Conservation (phyloP, 1,140 invertebrate species). For the Babylonia areolata region DNA sequence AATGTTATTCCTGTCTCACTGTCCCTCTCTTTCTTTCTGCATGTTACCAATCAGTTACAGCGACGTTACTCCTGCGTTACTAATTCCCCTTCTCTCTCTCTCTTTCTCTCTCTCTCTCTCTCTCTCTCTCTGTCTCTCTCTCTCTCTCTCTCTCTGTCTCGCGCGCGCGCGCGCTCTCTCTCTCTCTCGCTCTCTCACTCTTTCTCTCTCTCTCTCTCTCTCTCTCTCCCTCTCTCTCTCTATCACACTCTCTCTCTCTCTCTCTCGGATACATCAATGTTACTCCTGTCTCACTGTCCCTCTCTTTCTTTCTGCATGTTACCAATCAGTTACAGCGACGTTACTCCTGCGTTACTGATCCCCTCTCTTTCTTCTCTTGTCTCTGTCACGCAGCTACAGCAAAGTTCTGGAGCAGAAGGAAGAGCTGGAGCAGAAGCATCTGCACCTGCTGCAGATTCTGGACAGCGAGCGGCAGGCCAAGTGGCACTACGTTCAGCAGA, state of each 20-base stretch:
- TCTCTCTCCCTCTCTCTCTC: not conserved
- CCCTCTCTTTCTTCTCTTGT: no score
- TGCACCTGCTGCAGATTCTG: conserved; percentile 93
- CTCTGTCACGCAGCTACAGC: conserved; percentile 84
- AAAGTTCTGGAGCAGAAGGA: conserved; percentile 93
- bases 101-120: not conserved
- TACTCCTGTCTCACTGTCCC: no score
- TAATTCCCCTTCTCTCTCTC: conserved; percentile 10
- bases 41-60: no score
- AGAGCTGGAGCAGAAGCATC: conserved; percentile 94
- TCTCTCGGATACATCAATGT: not conserved
- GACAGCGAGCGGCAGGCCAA: conserved; percentile 95
- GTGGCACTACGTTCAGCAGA: conserved; percentile 95
- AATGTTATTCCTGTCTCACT: no score
- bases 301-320: no score
- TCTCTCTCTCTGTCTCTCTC: not conserved
- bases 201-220: not conserved
- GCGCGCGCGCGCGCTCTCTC: no score
- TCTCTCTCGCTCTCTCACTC: no score
- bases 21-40: no score
- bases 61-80: no score
- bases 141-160: not conserved
- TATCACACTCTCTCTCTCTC: not conserved
- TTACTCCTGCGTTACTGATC: no score
- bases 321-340: not conserved